Evolutionary conservation across 2,888 invertebrate species (phyloP), one percentile per base, ranked within the genome.

Genomic region (Isotomurus palustris): DNA sequence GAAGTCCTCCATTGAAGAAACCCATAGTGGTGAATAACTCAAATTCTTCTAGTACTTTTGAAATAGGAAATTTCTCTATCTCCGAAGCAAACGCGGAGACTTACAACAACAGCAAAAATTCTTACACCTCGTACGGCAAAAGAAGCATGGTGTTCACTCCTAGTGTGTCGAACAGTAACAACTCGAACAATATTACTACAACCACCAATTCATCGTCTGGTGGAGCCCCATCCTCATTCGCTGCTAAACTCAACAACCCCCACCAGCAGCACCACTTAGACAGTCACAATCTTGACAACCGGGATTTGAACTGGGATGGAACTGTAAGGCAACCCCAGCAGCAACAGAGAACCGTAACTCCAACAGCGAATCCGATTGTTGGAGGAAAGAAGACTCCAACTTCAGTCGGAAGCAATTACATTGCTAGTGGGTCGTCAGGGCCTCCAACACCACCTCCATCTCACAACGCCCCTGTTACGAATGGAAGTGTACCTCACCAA

Each of bases 1-100:
- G 62, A n/a, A 65, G 66, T 10, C 66, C 69, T 19, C 62, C 69
- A 0, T 65, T 67, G 24, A 67, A 69, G 49, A 69, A 69, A 45
- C 67, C 66, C 3, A 65, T 63, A 1, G 57, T 54, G 3, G 57
- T 57, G 6, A 22, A 14, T 19, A 43, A 21, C 24, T 12, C 14
- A 17, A 17, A 10, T 35, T 12, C 32, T 3, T 35, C 32, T 10
- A 22, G 52, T 8, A 43, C 25, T 40, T 43, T 52, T 52, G 43
- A 52, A 52, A 41, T 52, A 28, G 52, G 41, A 27, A 52, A 41
- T 32, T 52, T 52, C 25, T 44, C 53, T 25, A 27, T 50, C n/a
- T 36, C 36, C 6, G 50, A 50, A 50, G 50, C 36, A 22, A 29
- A 28, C n/a, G 45, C 50, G 19, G 53, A 58, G 36, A 53, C 19